Evolutionary conservation across 37 sponge, comb jelly and placozoan genomes (phyloP).

Genomic region (Axinella damicornis): DNA sequence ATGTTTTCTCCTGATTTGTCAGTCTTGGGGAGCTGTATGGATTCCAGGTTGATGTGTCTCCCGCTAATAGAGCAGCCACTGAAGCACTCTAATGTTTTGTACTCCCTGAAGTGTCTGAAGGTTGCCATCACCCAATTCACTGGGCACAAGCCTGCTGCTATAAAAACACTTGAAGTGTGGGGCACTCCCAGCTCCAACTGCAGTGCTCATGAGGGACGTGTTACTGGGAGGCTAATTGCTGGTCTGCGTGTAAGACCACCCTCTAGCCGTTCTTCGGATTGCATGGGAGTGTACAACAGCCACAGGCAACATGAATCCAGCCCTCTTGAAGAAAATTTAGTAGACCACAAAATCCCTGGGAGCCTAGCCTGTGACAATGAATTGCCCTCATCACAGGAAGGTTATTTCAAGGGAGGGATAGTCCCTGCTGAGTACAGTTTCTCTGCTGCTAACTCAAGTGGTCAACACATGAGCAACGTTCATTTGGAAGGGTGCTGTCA

Average conservation of each 20-base stretch:
- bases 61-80: constrained; percentile 27
- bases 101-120: constrained; percentile 3
- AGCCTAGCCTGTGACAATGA: neutral
- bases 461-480: too few relatives aligned
- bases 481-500: too few relatives aligned
- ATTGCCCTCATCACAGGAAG: too few relatives aligned
- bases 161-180: constrained; percentile 68
- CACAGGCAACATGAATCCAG: neutral
- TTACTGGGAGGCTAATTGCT: neutral
- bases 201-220: neutral
- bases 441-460: too few relatives aligned
- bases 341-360: neutral
- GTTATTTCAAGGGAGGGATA: too few relatives aligned
- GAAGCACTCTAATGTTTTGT: constrained; percentile 9
- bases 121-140: constrained; percentile 24
- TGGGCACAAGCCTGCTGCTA: constrained; percentile 40
- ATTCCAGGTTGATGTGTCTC: neutral
- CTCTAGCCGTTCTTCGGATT: neutral
- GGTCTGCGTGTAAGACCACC: neutral
- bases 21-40: constrained; percentile 44
- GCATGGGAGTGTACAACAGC: neutral
- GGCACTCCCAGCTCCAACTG: constrained; percentile 2
- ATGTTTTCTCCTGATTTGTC: neutral
- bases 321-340: neutral
- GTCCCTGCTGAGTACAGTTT: too few relatives aligned